Percentiles rank a stretch among this genome's conserved stretches.
Evolutionary conservation across 2,113 vertebrate genomes (phyloP).

Genomic region (Cyrtonyx montezumae): DNA sequence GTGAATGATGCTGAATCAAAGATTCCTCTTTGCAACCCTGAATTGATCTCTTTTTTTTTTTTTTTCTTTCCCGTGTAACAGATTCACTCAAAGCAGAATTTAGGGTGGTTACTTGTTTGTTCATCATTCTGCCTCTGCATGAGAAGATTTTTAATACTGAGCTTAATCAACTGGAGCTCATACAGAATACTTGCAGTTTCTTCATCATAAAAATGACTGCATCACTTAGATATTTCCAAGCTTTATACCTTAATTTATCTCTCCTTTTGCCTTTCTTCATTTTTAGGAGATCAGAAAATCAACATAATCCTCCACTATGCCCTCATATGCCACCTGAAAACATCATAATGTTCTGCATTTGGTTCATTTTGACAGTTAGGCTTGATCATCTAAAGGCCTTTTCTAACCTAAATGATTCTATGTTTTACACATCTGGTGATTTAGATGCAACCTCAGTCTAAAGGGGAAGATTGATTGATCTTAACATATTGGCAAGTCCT

Average conservation of each 20-base stretch:
- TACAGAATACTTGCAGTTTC: not conserved
- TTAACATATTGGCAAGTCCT: conserved; percentile 51
- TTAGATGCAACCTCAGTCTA: conserved; percentile 24
- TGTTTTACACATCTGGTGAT: conserved; percentile 28
- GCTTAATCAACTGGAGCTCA: not conserved
- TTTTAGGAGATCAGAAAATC: not conserved
- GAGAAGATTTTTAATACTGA: not conserved
- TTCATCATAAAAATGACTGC: not conserved
- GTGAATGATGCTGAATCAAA: not conserved
- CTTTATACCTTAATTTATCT: not conserved
- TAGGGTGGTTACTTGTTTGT: not conserved
- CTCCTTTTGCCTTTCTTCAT: not conserved
- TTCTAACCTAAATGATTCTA: not conserved
- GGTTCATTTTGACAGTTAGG: not conserved
- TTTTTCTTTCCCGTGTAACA: accelerated
- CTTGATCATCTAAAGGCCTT: not conserved
- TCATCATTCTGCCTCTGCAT: not conserved
- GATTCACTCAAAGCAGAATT: not conserved
- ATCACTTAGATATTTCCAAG: accelerated
- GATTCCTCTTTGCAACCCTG: accelerated
- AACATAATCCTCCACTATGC: not conserved
- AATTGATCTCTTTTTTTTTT: not conserved
- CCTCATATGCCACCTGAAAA: not conserved
- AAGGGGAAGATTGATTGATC: conserved; percentile 66
- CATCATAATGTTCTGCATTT: not conserved